Evolutionary conservation across 2,113 vertebrate genomes (phyloP), one percentile per base, ranked within the genome.

Genomic region (Brevimyrus niger): DNA sequence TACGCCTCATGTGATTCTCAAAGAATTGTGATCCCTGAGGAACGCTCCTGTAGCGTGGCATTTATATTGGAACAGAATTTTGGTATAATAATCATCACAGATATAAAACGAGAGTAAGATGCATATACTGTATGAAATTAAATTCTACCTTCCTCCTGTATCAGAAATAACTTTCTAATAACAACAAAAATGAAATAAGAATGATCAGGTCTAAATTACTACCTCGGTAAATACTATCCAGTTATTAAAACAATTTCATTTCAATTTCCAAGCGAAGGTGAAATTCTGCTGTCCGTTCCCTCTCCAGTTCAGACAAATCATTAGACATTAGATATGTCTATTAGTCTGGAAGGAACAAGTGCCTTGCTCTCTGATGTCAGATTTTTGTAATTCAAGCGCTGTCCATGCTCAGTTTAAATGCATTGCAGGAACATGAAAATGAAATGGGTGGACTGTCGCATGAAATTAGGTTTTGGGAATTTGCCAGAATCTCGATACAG

Each of bases 371-470:
- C 73, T 42, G 73, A 80, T 80, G 73, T 80, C 73, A 17, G 35
- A 80, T 80, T 42, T 42, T 80, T 80, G 73, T 42, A 94, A 91
- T 88, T 86, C 23, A 69, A 44, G 46, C 38, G 0, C 85, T 84
- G 89, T 86, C 73, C 87, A 88, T 80, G 73, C 88, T n/a, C 89
- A 47, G 65, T 42, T 82, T 91, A 91, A 89, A 92, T 73, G 61
- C 87, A 88, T 91, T 82, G 85, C 73, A 82, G n/a, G 82, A 90
- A 90, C 53, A 46, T 80, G 5, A 46, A 86, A 61, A 65, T 83
- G 42, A 48, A 69, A 73, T 55, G 35, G 50, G 13, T 61, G 9
- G 88, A 90, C 87, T 61, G 88, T 91, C 90, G 87, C 31, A 88
- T 87, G 88, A 86, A 87, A 46, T 89, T 27, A 27, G 80, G 61